A percentile compares a stretch with the other conserved stretches of the same genome.
These are phyloP conservation scores for Tricholaema leucomelas DNA, from an alignment of 2,113 vertebrate species.

Conservation along the genomic window DNA sequence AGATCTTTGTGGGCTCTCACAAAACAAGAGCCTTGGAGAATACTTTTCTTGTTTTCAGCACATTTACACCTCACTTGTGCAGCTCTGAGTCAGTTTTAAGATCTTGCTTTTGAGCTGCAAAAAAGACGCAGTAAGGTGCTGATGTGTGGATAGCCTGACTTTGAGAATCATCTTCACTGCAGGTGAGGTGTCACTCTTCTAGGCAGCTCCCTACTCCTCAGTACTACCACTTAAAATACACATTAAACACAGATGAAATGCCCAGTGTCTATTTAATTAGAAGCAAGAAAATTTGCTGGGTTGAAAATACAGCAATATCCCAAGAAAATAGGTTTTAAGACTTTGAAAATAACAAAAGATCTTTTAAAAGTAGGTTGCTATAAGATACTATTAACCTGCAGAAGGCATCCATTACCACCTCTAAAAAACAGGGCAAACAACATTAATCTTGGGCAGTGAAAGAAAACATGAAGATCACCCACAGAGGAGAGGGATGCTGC, in stretches of 20 bases:
- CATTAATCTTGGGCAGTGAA: slow-evolving; percentile 73
- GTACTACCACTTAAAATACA: background rate
- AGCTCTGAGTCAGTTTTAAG: background rate
- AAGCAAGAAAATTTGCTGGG: background rate
- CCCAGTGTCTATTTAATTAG: background rate
- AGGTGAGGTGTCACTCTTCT: background rate
- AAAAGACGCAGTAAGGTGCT: background rate
- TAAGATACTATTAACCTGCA: slow-evolving; percentile 39
- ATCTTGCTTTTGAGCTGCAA: background rate
- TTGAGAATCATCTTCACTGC: background rate
- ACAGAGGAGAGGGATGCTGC: slow-evolving; percentile 66
- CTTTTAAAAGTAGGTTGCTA: slow-evolving; percentile 21
- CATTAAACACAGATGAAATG: background rate
- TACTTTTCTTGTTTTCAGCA: background rate
- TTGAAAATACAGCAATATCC: background rate
- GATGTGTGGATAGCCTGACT: background rate
- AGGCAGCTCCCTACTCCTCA: background rate
- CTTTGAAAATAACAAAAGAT: slow-evolving; percentile 38
- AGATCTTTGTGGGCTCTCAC: background rate
- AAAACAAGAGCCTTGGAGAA: background rate
- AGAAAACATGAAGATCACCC: slow-evolving; percentile 72
- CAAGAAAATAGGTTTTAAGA: background rate
- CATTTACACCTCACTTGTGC: background rate
- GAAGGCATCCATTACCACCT: slow-evolving; percentile 55
- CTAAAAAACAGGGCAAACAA: slow-evolving; percentile 62